phyloP scores from a whole-genome alignment of 2,797 vertebrate genomes.

The Anabas testudineus region DNA sequence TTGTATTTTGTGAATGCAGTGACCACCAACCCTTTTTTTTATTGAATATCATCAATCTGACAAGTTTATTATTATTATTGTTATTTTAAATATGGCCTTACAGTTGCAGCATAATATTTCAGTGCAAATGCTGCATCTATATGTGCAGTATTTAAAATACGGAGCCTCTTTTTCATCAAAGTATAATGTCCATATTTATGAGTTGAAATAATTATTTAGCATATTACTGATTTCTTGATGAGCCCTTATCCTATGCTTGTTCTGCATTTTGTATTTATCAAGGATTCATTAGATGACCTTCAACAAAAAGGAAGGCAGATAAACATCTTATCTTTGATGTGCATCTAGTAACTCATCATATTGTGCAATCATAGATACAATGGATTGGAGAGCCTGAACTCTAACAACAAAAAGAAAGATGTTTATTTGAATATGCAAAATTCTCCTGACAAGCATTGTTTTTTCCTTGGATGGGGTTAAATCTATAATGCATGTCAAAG shows the following conservation, averaged over 20 bases:
- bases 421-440: constrained; percentile 20
- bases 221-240: constrained; percentile 25
- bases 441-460: constrained; percentile 4
- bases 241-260: constrained; percentile 2
- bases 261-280: constrained; percentile 8
- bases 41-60: constrained; percentile 2
- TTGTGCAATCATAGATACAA: constrained; percentile 34
- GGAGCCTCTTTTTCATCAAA: not conserved
- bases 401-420: constrained; percentile 3
- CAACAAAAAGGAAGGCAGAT: constrained; percentile 14
- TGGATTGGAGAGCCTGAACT: constrained; percentile 16
- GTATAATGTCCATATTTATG: not conserved
- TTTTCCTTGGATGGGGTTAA: constrained; percentile 6
- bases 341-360: constrained; percentile 37
- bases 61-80: no score
- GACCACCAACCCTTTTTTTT: no score
- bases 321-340: constrained; percentile 20
- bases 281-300: constrained; percentile 23
- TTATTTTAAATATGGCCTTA: not conserved
- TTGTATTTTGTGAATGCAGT: no score
- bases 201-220: not conserved
- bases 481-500: constrained; percentile 16
- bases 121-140: no score
- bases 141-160: no score
- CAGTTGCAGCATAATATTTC: no score